Evolutionary conservation across 2,888 invertebrate species (phyloP).

Genomic region (Cheilosia impressa): DNA sequence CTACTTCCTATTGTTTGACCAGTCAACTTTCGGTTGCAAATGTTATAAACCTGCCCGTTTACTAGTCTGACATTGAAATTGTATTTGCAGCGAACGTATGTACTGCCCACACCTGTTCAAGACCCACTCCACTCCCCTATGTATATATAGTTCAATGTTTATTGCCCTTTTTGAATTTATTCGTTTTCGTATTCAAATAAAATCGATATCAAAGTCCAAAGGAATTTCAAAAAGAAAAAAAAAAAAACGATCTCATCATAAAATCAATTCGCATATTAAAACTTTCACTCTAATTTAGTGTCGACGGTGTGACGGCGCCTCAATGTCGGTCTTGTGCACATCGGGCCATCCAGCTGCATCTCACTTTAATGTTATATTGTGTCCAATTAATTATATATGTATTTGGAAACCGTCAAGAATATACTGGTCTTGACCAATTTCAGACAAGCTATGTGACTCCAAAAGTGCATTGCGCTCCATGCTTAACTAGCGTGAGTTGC

Average conservation of each 20-base stretch:
- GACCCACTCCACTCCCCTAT: not conserved
- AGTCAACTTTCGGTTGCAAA: not conserved
- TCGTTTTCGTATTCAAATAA: not conserved
- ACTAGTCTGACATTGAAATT: constrained; percentile 1
- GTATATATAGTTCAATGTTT: not conserved
- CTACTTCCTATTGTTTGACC: not conserved
- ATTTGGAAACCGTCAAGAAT: constrained; percentile 43
- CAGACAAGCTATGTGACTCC: constrained; percentile 6
- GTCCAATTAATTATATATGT: constrained; percentile 50
- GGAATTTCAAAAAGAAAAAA: constrained; percentile 10
- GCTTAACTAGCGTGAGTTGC: constrained; percentile 13
- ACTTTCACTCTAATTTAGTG: constrained; percentile 71
- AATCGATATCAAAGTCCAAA: constrained; percentile 27
- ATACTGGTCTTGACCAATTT: constrained; percentile 57
- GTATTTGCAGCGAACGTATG: not conserved
- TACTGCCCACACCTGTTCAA: not conserved
- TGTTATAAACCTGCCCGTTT: not conserved
- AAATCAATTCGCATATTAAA: constrained; percentile 35
- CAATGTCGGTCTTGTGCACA: constrained; percentile 49
- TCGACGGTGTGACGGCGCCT: constrained; percentile 41
- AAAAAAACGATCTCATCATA: constrained; percentile 14
- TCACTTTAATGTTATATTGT: constrained; percentile 37
- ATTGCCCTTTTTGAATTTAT: not conserved
- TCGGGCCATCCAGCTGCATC: constrained; percentile 38
- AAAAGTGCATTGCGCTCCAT: constrained; percentile 29